Evolutionary conservation across 2,888 invertebrate species (phyloP).

Genomic region (Iphiclides podalirius): DNA sequence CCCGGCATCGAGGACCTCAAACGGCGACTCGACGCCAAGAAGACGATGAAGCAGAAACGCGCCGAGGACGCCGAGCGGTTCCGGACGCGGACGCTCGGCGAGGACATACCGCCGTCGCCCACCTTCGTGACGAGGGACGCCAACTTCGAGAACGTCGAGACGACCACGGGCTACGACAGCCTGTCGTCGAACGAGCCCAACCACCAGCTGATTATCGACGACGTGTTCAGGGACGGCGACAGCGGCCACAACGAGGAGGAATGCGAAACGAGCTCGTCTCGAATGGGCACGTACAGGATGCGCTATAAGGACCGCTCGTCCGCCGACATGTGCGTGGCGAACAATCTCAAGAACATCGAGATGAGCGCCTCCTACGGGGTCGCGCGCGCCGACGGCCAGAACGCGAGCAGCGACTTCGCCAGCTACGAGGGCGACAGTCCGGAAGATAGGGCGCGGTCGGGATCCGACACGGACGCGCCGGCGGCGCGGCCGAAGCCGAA

Average conservation of each 20-base stretch:
- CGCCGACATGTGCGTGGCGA: conserved; percentile 67
- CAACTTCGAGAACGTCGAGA: conserved; percentile 68
- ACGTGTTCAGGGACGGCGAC: conserved; percentile 64
- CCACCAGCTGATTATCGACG: conserved; percentile 57
- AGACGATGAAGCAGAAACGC: conserved; percentile 78
- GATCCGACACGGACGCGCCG: conserved; percentile 62
- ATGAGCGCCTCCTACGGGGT: conserved; percentile 61
- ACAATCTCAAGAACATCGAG: conserved; percentile 72
- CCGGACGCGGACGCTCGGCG: conserved; percentile 85
- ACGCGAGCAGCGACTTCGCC: conserved; percentile 64
- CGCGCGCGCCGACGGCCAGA: conserved; percentile 34
- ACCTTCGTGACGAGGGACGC: conserved; percentile 69
- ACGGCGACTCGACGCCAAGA: conserved; percentile 63
- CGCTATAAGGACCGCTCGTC: conserved; percentile 69
- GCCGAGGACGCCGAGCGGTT: conserved; percentile 86
- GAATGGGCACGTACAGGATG: conserved; percentile 81
- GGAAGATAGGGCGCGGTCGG: conserved; percentile 74
- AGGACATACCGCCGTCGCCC: conserved; percentile 73
- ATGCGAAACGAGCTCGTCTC: conserved; percentile 81
- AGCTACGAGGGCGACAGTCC: conserved; percentile 81
- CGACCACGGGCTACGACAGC: conserved; percentile 73
- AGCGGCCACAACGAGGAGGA: conserved; percentile 88
- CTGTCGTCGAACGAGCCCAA: conserved; percentile 66
- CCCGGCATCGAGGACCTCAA: conserved; percentile 64
- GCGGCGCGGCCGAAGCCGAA: conserved; percentile 72